Evolutionary conservation across 2,113 vertebrate species (phyloP).

Genomic region (Pseudois nayaur): DNA sequence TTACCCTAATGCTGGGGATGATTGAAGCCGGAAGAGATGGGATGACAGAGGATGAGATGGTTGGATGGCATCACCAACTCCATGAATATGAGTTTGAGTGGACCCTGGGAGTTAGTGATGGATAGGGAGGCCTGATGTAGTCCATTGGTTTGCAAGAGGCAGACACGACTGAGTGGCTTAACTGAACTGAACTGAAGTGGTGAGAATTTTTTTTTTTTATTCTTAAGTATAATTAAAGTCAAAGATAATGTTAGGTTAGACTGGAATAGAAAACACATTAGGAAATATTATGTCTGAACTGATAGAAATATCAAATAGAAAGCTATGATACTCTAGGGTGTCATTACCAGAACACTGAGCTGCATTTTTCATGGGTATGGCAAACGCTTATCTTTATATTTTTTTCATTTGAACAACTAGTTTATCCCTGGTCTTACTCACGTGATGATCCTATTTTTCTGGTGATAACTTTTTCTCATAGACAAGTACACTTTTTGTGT

Average conservation of each 20-base stretch:
- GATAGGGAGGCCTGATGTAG: neutral
- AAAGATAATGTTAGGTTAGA: neutral
- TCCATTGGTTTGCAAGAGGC: neutral
- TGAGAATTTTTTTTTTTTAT: neutral
- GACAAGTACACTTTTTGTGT: neutral
- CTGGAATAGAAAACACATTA: neutral
- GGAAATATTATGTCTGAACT: neutral
- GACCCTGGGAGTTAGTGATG: neutral
- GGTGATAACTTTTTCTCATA: neutral
- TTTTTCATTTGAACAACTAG: neutral
- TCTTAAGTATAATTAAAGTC: neutral
- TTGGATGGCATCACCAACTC: neutral
- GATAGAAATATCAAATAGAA: neutral
- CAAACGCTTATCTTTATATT: neutral
- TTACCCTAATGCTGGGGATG: neutral
- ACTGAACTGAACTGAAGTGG: neutral
- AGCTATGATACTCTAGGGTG: fast-evolving
- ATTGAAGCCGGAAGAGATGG: neutral
- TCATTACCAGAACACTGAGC: neutral
- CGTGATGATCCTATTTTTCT: neutral
- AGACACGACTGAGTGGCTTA: neutral
- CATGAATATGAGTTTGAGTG: neutral
- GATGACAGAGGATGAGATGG: neutral
- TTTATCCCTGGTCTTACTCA: neutral
- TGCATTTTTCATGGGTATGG: neutral